phyloP scores from a whole-genome alignment of 1,140 invertebrate species.

The Cylas formicarius region DNA sequence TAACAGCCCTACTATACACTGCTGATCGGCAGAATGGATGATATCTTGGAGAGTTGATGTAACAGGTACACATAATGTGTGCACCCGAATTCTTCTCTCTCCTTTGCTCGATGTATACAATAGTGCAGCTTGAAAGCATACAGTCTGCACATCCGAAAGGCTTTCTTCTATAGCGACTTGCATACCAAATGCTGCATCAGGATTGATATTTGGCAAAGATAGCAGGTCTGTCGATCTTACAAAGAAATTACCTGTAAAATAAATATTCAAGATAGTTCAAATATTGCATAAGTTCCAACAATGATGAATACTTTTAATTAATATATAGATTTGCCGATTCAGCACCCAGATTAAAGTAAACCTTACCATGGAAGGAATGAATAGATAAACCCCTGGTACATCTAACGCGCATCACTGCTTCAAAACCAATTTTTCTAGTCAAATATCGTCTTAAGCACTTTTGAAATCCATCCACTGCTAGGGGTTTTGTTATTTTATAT shows the following conservation, averaged over 20 bases:
- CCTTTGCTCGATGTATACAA: conserved; percentile 98
- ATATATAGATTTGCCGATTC: too few relatives aligned
- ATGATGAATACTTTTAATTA: too few relatives aligned
- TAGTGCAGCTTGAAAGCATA: conserved; percentile 96
- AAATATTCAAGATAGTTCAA: not conserved
- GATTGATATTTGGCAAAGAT: conserved; percentile 95
- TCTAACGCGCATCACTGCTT: conserved; percentile 95
- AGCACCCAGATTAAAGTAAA: too few relatives aligned
- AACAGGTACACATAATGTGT: conserved; percentile 92
- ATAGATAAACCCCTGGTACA: conserved; percentile 90
- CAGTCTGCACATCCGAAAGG: conserved; percentile 75
- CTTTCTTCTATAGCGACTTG: conserved; percentile 93
- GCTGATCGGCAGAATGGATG: conserved; percentile 87
- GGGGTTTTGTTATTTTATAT: conserved; percentile 67
- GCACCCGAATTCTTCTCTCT: conserved; percentile 94
- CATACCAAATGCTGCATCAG: conserved; percentile 96
- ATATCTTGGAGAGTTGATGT: conserved; percentile 77
- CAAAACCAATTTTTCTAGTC: conserved; percentile 95
- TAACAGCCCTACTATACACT: conserved; percentile 86
- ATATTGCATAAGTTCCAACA: too few relatives aligned
- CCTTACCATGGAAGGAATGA: conserved; percentile 90
- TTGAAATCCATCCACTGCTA: conserved; percentile 68
- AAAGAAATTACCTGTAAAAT: conserved; percentile 80
- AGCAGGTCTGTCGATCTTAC: conserved; percentile 95
- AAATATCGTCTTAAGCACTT: conserved; percentile 81